These are phyloP conservation scores for Diorhabda elongata DNA, from an alignment of 1,140 invertebrate species.

Conservation along the genomic window DNA sequence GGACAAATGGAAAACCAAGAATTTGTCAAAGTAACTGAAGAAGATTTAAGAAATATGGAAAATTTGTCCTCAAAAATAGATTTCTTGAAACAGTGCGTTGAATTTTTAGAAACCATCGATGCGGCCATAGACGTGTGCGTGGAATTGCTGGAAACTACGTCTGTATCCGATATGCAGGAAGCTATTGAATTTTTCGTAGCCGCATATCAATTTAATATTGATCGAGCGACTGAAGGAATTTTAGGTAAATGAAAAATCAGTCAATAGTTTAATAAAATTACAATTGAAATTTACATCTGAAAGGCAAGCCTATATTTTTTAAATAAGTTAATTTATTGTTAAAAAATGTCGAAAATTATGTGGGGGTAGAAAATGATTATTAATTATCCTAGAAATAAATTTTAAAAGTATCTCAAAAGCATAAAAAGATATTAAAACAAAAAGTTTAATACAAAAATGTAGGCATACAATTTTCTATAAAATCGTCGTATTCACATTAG, in stretches of 20 bases:
- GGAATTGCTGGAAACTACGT: slow-evolving; percentile 35
- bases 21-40: slow-evolving; percentile 20
- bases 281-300: background rate
- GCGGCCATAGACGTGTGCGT: slow-evolving; percentile 31
- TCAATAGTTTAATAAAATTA: background rate
- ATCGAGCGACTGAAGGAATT: slow-evolving; percentile 34
- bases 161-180: slow-evolving; percentile 40
- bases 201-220: slow-evolving; percentile 41
- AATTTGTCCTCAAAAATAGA: slow-evolving; percentile 26
- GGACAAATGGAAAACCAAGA: slow-evolving; percentile 19
- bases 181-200: slow-evolving; percentile 41
- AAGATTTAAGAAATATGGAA: slow-evolving; percentile 32
- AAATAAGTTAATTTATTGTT: too few relatives aligned
- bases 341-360: too few relatives aligned
- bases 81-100: slow-evolving; percentile 30
- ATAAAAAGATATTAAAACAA: too few relatives aligned
- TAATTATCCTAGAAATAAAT: too few relatives aligned
- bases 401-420: too few relatives aligned
- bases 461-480: too few relatives aligned
- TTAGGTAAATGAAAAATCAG: slow-evolving; percentile 26
- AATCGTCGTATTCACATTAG: background rate
- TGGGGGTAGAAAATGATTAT: too few relatives aligned
- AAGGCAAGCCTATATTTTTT: background rate
- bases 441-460: too few relatives aligned
- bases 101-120: slow-evolving; percentile 36